phyloP scores from a whole-genome alignment of 2,797 vertebrate genomes.

The Pseudomugil tenellus region DNA sequence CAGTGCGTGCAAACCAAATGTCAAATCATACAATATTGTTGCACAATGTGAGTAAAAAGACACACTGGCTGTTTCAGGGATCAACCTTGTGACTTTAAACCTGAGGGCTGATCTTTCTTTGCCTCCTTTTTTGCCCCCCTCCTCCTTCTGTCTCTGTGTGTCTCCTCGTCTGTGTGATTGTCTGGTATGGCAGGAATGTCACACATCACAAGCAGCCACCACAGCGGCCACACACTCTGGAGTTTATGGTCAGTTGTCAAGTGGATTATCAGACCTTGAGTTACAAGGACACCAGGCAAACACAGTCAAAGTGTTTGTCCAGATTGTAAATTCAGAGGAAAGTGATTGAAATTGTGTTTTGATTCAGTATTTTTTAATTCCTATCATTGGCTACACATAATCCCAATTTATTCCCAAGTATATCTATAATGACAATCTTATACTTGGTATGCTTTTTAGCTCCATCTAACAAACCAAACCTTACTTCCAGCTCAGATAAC shows the following conservation, averaged over 20 bases:
- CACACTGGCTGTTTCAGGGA: neutral
- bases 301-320: neutral
- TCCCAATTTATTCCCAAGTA: slow-evolving; percentile 20
- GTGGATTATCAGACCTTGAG: slow-evolving; percentile 69
- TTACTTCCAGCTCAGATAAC: neutral
- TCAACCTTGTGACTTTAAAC: slow-evolving; percentile 20
- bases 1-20: neutral
- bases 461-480: slow-evolving; percentile 35
- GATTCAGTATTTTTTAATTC: neutral
- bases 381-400: slow-evolving; percentile 18
- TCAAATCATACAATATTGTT: neutral
- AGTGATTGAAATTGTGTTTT: neutral
- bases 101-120: slow-evolving; percentile 6
- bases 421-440: slow-evolving; percentile 37
- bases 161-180: slow-evolving; percentile 52
- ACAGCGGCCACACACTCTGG: slow-evolving; percentile 60
- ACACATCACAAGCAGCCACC: slow-evolving; percentile 69
- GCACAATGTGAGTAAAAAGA: neutral
- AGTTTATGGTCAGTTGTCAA: slow-evolving; percentile 76
- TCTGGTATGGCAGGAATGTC: slow-evolving; percentile 83
- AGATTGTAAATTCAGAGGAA: neutral
- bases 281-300: slow-evolving; percentile 38
- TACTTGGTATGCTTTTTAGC: slow-evolving; percentile 25
- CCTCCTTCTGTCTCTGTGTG: neutral
- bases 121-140: neutral